A percentile compares a stretch with the other conserved stretches of the same genome.
These are phyloP conservation scores for Schmidtea mediterranea DNA, from an alignment of 1,140 invertebrate species.

Conservation along the genomic window DNA sequence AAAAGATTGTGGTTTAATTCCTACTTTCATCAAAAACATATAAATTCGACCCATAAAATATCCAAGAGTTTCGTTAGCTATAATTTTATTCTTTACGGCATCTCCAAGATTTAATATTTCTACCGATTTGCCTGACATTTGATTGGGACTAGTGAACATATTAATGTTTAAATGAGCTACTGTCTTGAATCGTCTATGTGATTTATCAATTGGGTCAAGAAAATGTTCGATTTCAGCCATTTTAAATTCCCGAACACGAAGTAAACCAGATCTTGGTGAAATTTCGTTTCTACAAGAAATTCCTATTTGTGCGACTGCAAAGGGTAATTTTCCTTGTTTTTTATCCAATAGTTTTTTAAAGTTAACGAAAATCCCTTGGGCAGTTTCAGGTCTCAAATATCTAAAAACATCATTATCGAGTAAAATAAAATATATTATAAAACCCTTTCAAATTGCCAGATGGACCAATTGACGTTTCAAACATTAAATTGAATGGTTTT, in stretches of 20 bases:
- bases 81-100: slow-evolving; percentile 28
- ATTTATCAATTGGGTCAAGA: slow-evolving; percentile 66
- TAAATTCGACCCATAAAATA: slow-evolving; percentile 93
- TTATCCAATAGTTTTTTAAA: slow-evolving; percentile 85
- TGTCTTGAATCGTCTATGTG: slow-evolving; percentile 63
- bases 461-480: slow-evolving; percentile 79
- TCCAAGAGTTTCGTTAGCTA: slow-evolving; percentile 82
- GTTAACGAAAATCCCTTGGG: slow-evolving; percentile 97
- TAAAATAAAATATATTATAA: slow-evolving; percentile 20
- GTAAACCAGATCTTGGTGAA: slow-evolving; percentile 75
- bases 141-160: slow-evolving; percentile 75
- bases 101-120: not conserved
- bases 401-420: no score
- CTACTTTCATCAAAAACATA: slow-evolving; percentile 55
- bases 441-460: slow-evolving; percentile 69
- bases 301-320: slow-evolving; percentile 88
- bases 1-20: slow-evolving; percentile 53
- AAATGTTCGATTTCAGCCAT: slow-evolving; percentile 99
- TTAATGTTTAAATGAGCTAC: slow-evolving; percentile 44
- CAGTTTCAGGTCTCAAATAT: slow-evolving; percentile 85
- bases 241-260: slow-evolving; percentile 57
- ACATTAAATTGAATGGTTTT: slow-evolving; percentile 95
- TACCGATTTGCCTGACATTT: slow-evolving; percentile 41
- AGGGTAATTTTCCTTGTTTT: slow-evolving; percentile 79
- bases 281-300: slow-evolving; percentile 97